Percentiles rank a stretch among this genome's conserved stretches.
phyloP scores from a whole-genome alignment of 2,888 invertebrate genomes.

The Ceriagrion tenellum region DNA sequence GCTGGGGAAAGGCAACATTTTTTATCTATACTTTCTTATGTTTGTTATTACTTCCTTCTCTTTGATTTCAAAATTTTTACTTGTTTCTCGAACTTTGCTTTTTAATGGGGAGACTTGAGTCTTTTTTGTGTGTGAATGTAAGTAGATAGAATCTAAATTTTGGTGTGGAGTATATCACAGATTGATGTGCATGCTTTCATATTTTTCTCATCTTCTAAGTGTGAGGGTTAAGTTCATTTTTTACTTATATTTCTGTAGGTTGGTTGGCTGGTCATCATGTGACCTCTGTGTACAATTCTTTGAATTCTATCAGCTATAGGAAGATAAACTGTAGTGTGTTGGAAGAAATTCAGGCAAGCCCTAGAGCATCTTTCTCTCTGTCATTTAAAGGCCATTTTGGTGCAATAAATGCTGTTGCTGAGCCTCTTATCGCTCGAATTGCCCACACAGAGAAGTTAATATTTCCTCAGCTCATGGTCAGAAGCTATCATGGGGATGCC shows the following conservation, averaged over 20 bases:
- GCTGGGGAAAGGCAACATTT: no score
- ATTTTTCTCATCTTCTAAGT: background rate
- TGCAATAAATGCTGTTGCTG: background rate
- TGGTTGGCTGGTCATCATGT: background rate
- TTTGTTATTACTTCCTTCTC: no score
- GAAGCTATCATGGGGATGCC: conserved; percentile 45
- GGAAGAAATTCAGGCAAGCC: background rate
- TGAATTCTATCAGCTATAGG: background rate
- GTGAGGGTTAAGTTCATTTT: background rate
- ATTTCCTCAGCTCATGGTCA: conserved; percentile 6
- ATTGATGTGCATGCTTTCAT: background rate
- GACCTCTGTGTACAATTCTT: conserved; percentile 3
- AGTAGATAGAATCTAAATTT: no score
- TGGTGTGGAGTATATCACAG: no score
- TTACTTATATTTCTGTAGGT: background rate
- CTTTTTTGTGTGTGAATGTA: no score
- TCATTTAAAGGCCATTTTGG: background rate
- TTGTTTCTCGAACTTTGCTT: no score
- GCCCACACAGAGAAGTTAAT: background rate
- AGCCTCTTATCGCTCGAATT: background rate
- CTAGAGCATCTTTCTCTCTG: background rate
- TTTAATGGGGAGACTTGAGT: no score
- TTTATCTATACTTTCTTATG: no score
- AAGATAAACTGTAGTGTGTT: background rate
- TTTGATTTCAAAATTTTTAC: no score